Base-by-base conservation (phyloP, 2,888 invertebrate species). In the Napeogenes sylphis region DNA sequence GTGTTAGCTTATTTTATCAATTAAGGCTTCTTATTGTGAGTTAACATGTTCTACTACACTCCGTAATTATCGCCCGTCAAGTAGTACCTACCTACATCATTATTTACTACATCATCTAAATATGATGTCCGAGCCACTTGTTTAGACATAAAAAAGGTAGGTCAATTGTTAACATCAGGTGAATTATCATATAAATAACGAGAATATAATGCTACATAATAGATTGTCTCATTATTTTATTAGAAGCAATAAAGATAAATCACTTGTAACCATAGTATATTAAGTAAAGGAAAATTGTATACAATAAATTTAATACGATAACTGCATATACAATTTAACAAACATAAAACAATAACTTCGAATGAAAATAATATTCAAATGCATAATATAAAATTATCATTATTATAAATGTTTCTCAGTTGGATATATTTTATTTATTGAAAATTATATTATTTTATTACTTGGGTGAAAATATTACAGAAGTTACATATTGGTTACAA, bases 191-290 rank as follows among this genome's bases (percentile, higher is more conserved):
- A 30, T 10, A 51, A 51, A 51, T 30, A 30, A 51, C 51, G 8
- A 51, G 51, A 51, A 51, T 51, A 51, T 30, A 51, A 51, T 51
- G 30, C 30, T 10, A 30, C 51, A 51, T 51, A 51, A 51, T 51
- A 12, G 21, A 10, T 30, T 30, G 10, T 10, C 51, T 51, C 30
- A 51, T 30, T 51, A 51, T 51, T 51, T 51, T 51, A 51, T 51
- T 51, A 6, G 30, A 51, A 8, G 10, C 30, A 30, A 30, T 51
- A 51, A 30, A 51, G 30, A 51, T 30, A 51, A 51, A 51, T 51
- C 51, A 51, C 30, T 51, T 30, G 12, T 51, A 14, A 30, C 8
- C 4, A 30, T 12, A 8, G 30, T 21, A 30, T 51, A 30, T 51
- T 51, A 30, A 42, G 21, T 2, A 30, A 12, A 30, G 8, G 51